Conservation (phyloP, 2,888 invertebrate species). For the Fabriciana adippe region DNA sequence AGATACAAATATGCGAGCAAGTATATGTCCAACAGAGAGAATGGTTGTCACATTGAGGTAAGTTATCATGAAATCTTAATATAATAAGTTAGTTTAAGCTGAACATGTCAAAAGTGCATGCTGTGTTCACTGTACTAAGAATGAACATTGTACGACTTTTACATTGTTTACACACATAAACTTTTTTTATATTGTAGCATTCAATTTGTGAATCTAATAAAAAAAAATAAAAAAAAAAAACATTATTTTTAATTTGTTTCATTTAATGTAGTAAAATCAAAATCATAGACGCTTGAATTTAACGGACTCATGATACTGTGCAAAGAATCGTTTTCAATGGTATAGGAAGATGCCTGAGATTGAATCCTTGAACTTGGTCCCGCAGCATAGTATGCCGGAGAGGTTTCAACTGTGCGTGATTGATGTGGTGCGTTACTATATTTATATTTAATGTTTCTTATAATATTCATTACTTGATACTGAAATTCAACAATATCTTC, state of each 20-base stretch:
- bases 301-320: conserved; percentile 23
- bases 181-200: too few species aligned
- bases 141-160: too few species aligned
- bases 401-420: conserved; percentile 10
- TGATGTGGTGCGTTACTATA: conserved; percentile 27
- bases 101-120: too few species aligned
- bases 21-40: conserved; percentile 34
- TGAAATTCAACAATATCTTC: conserved; percentile 46
- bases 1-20: conserved; percentile 36
- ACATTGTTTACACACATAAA: too few species aligned
- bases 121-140: too few species aligned
- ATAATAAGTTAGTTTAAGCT: too few species aligned
- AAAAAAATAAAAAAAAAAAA: too few species aligned
- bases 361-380: conserved; percentile 38
- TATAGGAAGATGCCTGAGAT: conserved; percentile 32
- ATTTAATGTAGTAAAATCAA: conserved; percentile 38
- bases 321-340: conserved; percentile 13
- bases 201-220: background rate
- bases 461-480: conserved; percentile 42
- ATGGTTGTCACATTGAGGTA: conserved; percentile 39
- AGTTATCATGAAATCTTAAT: background rate
- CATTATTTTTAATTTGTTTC: conserved; percentile 30
- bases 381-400: conserved; percentile 32
- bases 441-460: conserved; percentile 41
- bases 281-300: conserved; percentile 38